Base-by-base conservation (phyloP, 2,888 invertebrate genomes). In the Eurois occulta region DNA sequence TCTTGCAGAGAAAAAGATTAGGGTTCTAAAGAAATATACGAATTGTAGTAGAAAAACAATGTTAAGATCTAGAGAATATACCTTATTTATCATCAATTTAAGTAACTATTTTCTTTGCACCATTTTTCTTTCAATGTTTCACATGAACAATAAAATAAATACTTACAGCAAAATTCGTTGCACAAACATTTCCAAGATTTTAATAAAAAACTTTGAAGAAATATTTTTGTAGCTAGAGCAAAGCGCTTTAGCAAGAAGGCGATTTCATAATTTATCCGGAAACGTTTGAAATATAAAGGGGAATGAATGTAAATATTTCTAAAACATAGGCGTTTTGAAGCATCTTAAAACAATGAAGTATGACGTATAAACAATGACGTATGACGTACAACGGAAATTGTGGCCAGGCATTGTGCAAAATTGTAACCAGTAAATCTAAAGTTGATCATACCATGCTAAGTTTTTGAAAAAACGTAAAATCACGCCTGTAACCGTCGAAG, bases 1-100 rank as follows among this genome's bases (percentile, higher is more conserved):
- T 64, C 43, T 48, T 32, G 48, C 62, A 18, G 11, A 62, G 64
- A 58, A 71, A 84, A 60, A 43, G 8, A 84, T 83, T 68, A 69
- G 28, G 72, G 55, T 70, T 24, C 43, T 69, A 8, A 68, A 67
- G 62, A 60, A 67, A 71, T 21, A 24, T 65, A 74, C 55, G 48
- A 74, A 55, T 65, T 48, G 38, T 68, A 21, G 35, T 24, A 43
- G 38, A 64, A 75, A 43, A 68, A 1, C 16, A 28, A 38, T 24
- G 3, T 38, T 41, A 46, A 52, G 21, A 24, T 55, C 64, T 8
- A 6, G 1, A 21, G 65, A 52, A 62, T 16, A 62, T 16, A 16
- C 16, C 41, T 5, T 10, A 11, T 41, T n/a, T 72, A 41, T 55
- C 16, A n/a, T 16, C 28, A 69, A 68, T 46, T 16, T 35, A 11